Percentiles rank a stretch among this genome's conserved stretches.
Evolutionary conservation across 2,113 vertebrate species (phyloP).

Genomic region (Phalacrocorax pelagicus): DNA sequence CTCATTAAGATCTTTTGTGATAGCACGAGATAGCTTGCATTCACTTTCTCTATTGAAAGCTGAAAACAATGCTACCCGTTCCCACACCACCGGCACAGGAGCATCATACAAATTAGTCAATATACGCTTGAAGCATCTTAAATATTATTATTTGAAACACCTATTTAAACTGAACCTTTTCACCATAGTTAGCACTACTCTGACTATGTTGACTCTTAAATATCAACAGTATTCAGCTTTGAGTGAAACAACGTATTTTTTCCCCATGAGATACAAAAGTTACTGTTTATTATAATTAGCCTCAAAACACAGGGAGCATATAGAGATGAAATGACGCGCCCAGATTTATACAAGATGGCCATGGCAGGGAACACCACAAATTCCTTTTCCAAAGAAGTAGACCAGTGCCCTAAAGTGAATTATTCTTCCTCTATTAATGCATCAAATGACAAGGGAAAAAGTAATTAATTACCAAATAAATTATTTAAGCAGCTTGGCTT

Average conservation of each 20-base stretch:
- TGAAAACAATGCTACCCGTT: background rate
- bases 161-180: background rate
- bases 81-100: background rate
- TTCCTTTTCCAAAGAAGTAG: background rate
- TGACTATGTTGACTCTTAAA: background rate
- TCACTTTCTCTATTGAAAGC: background rate
- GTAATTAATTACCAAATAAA: background rate
- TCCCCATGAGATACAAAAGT: background rate
- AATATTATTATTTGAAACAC: background rate
- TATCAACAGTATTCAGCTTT: background rate
- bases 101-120: background rate
- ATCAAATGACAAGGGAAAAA: background rate
- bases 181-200: background rate
- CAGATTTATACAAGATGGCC: background rate
- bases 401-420: background rate
- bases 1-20: background rate
- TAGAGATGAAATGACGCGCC: background rate
- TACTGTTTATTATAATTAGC: background rate
- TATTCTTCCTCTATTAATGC: background rate
- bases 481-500: background rate
- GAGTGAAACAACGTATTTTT: accelerated
- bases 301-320: background rate
- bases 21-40: background rate
- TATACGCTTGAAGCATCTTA: background rate
- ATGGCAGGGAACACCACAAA: background rate